Evolutionary conservation across 2,888 invertebrate species (phyloP).

Genomic region (Drosophila yooni): DNA sequence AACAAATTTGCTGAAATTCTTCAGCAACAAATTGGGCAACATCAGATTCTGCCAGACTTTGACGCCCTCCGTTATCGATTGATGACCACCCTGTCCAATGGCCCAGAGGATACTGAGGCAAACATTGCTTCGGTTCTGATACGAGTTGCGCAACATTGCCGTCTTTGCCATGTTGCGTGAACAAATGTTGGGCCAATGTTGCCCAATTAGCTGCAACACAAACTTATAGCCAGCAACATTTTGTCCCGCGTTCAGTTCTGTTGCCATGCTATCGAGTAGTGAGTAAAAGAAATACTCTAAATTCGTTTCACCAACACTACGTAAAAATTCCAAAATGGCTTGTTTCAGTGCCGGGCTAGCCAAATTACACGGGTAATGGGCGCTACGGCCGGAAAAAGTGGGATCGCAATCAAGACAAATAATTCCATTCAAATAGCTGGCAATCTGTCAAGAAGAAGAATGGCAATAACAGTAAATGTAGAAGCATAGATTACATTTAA

Average conservation of each 20-base stretch:
- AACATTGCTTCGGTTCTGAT: slow-evolving; percentile 91
- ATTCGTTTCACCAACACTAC: slow-evolving; percentile 88
- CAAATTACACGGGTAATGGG: slow-evolving; percentile 81
- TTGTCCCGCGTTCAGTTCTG: slow-evolving; percentile 89
- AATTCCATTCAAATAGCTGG: slow-evolving; percentile 76
- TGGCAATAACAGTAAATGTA: background rate
- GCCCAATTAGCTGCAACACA: slow-evolving; percentile 89
- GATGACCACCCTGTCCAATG: slow-evolving; percentile 90
- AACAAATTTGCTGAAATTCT: slow-evolving; percentile 89
- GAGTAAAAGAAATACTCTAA: slow-evolving; percentile 90
- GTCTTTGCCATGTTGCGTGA: slow-evolving; percentile 88
- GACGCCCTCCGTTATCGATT: slow-evolving; percentile 88
- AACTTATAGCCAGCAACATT: slow-evolving; percentile 88
- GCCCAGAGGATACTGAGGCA: slow-evolving; percentile 91
- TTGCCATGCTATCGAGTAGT: slow-evolving; percentile 89
- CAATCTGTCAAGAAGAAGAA: slow-evolving; percentile 59
- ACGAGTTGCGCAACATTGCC: slow-evolving; percentile 89
- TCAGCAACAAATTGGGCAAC: slow-evolving; percentile 89
- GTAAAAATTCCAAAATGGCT: slow-evolving; percentile 83
- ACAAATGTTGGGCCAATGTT: slow-evolving; percentile 88
- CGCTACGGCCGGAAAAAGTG: slow-evolving; percentile 79
- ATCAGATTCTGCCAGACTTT: slow-evolving; percentile 92
- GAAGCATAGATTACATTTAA: background rate
- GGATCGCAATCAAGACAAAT: slow-evolving; percentile 81
- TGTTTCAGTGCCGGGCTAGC: slow-evolving; percentile 69